These are phyloP conservation scores for Apodemus sylvaticus DNA, from an alignment of 2,113 vertebrate species.

Conservation along the genomic window DNA sequence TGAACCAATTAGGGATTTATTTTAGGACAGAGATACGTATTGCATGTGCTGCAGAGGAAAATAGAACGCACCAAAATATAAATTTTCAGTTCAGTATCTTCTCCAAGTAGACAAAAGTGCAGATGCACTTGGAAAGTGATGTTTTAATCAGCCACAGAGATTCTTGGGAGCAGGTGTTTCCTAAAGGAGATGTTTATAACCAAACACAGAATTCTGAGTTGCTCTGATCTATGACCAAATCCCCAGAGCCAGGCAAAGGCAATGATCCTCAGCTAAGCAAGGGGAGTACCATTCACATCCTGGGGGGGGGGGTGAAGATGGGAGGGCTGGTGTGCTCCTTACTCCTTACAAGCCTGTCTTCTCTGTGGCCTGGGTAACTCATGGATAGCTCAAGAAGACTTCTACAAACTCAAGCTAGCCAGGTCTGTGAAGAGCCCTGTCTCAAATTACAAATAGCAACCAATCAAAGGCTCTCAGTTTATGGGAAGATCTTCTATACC, in stretches of 20 bases:
- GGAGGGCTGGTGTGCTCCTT: too few species aligned
- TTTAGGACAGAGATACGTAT: conserved; percentile 48
- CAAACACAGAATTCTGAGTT: neutral
- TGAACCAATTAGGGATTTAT: conserved; percentile 71
- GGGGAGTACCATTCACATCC: rapidly evolving
- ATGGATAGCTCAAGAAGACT: neutral
- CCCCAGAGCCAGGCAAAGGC: neutral
- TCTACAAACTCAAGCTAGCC: neutral
- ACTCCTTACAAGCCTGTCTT: rapidly evolving
- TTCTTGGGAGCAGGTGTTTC: neutral
- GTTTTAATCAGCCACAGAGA: neutral
- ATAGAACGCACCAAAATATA: conserved; percentile 43
- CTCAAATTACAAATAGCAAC: neutral
- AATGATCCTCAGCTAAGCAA: neutral
- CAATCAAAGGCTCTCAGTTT: neutral
- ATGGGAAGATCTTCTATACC: neutral
- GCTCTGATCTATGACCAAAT: neutral
- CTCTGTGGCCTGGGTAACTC: too few species aligned
- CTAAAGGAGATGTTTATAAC: neutral
- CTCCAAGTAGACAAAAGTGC: conserved; percentile 61
- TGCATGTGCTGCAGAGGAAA: conserved; percentile 16
- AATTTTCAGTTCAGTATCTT: neutral
- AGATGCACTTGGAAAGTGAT: conserved; percentile 53
- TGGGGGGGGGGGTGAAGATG: too few species aligned
- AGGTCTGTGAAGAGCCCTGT: neutral